These are phyloP conservation scores for Cyrtonyx montezumae DNA, from an alignment of 2,113 vertebrate species.

Conservation along the genomic window DNA sequence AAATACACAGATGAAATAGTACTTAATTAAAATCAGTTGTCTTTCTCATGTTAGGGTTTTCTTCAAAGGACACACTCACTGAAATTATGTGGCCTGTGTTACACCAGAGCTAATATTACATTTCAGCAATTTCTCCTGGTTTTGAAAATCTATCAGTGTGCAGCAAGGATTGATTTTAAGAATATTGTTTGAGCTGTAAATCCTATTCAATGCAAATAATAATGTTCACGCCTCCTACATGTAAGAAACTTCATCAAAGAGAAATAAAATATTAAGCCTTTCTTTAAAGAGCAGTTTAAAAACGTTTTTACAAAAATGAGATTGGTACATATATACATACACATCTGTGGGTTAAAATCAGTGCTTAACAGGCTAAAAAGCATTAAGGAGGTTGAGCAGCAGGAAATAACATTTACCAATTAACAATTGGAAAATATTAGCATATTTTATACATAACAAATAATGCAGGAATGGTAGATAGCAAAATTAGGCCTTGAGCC, in stretches of 20 bases:
- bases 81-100: neutral
- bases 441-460: neutral
- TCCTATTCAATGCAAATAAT: neutral
- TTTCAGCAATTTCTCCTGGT: neutral
- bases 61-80: neutral
- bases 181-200: neutral
- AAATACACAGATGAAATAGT: neutral
- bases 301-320: slow-evolving; percentile 15
- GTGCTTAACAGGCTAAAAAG: slow-evolving; percentile 2
- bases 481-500: neutral
- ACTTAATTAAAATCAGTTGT: neutral
- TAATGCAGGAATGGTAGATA: neutral
- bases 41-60: neutral
- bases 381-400: neutral
- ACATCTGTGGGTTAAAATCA: neutral
- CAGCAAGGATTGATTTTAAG: neutral
- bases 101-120: neutral
- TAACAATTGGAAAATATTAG: neutral
- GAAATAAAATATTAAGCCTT: neutral
- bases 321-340: neutral
- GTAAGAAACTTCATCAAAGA: neutral
- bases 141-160: neutral
- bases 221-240: neutral
- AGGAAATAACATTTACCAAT: slow-evolving; percentile 16
- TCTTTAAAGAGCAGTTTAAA: neutral